These are phyloP conservation scores for Plemyria rubiginata DNA, from an alignment of 2,888 invertebrate species.

Conservation along the genomic window DNA sequence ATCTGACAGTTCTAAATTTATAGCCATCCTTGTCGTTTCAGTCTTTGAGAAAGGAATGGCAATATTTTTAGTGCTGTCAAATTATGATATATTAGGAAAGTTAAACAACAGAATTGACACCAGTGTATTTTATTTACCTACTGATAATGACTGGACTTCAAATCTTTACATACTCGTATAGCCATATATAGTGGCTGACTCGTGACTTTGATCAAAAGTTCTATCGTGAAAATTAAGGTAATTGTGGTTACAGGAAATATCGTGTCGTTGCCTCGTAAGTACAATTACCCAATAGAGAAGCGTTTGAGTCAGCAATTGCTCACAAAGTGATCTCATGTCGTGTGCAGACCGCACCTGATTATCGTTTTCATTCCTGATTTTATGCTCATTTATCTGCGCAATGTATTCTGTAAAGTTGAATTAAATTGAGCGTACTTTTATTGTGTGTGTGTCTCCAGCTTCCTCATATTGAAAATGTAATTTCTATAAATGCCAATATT, in stretches of 20 bases:
- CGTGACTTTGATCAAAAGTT: too few relatives aligned
- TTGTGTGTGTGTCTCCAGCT: too few relatives aligned
- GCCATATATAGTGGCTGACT: background rate
- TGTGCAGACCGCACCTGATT: slow-evolving; percentile 53
- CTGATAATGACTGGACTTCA: background rate
- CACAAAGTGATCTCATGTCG: slow-evolving; percentile 65
- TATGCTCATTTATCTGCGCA: background rate
- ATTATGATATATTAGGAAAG: too few relatives aligned
- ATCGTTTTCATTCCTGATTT: slow-evolving; percentile 8
- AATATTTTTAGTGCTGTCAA: too few relatives aligned
- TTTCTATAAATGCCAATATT: too few relatives aligned
- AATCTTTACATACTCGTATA: background rate
- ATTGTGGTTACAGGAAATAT: slow-evolving; percentile 48
- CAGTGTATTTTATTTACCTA: background rate
- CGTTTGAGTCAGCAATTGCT: slow-evolving; percentile 62
- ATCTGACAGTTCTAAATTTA: too few relatives aligned
- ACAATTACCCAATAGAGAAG: slow-evolving; percentile 67
- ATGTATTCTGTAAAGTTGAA: background rate
- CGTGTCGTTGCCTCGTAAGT: slow-evolving; percentile 47
- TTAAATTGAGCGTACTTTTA: slow-evolving; percentile 4
- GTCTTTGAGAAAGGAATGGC: too few relatives aligned
- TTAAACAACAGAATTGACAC: too few relatives aligned
- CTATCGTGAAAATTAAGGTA: slow-evolving; percentile 21
- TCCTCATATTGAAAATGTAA: too few relatives aligned
- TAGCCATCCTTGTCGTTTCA: too few relatives aligned